Evolutionary conservation across 2,888 invertebrate species (phyloP), one percentile per base, ranked within the genome.

Genomic region (Drosophila paucipuncta): DNA sequence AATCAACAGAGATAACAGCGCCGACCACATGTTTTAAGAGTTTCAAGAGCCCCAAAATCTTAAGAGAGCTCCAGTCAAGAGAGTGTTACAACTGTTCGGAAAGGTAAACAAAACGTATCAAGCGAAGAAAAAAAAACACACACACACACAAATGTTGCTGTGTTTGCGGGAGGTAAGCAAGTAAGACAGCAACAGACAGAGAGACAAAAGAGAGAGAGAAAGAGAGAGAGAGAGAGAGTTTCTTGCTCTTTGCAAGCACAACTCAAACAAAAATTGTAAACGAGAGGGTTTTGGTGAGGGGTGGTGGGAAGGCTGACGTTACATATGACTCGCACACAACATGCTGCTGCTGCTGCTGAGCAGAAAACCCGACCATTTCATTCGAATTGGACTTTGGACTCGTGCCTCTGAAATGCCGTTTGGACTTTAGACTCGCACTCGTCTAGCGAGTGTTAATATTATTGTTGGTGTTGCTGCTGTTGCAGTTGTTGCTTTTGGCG

Each of bases 391-490:
- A 85, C 89, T 85, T 85, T 85, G 88, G 78, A 89, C 90, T 71
- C 72, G 66, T 63, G 85, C 55, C 87, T 78, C 84, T 83, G 73
- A 89, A 89, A 76, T 54, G 84, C 55, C 73, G 72, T 74, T 78
- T 85, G 85, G 90, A 85, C 85, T 85, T 85, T 85, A 88, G 88
- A 85, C 90, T 85, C 75, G 72, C 89, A 87, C 79, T 86, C 86
- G 76, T 62, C 73, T 62, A 68, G 77, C 74, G 90, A 90, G 83
- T 90, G 84, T 82, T 78, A 68, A 68, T 59, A 37, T 68, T 66
- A 50, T 59, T 67, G 28, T 60, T 43, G 49, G 55, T 57, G 53
- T 63, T 78, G 57, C 25, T 64, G 33, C 33, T 54, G 54, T 35
- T 35, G 54, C 16, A 22, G 33, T 25, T 88, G 65, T 67, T 83